Evolutionary conservation across 2,888 invertebrate species (phyloP).

Genomic region (Elgonia sp.): DNA sequence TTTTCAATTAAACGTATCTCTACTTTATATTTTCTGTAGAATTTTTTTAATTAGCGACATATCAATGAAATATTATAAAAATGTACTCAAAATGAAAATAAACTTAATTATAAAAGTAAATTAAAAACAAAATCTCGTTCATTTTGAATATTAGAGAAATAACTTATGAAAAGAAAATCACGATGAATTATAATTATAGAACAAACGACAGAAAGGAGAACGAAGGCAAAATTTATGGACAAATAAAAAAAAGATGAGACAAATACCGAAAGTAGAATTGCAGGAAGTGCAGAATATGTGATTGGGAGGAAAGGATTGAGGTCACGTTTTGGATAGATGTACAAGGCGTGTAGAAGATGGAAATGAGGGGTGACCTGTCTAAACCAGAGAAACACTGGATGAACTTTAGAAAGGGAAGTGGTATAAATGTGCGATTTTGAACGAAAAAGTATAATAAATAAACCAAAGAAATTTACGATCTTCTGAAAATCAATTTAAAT

Average conservation of each 20-base stretch:
- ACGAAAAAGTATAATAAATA: slow-evolving; percentile 1
- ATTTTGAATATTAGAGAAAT: no score
- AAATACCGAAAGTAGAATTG: slow-evolving; percentile 33
- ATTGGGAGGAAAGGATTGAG: slow-evolving; percentile 55
- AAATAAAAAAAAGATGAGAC: slow-evolving; percentile 32
- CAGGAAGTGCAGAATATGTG: slow-evolving; percentile 63
- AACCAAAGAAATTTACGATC: background rate
- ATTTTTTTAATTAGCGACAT: no score
- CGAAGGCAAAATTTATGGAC: background rate
- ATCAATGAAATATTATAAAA: no score
- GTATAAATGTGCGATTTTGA: slow-evolving; percentile 1
- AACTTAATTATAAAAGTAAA: no score
- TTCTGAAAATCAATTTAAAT: background rate
- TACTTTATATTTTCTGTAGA: no score
- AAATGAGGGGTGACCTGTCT: slow-evolving; percentile 58
- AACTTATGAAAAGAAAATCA: background rate
- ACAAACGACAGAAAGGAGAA: background rate
- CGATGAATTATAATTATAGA: background rate
- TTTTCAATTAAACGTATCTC: no score
- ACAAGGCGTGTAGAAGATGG: slow-evolving; percentile 63
- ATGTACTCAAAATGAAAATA: no score
- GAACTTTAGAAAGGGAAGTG: slow-evolving; percentile 15
- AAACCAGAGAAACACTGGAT: slow-evolving; percentile 47
- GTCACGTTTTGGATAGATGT: slow-evolving; percentile 66
- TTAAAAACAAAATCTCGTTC: background rate